Base-by-base conservation (phyloP, 2,113 vertebrate species). In the Candoia aspera region DNA sequence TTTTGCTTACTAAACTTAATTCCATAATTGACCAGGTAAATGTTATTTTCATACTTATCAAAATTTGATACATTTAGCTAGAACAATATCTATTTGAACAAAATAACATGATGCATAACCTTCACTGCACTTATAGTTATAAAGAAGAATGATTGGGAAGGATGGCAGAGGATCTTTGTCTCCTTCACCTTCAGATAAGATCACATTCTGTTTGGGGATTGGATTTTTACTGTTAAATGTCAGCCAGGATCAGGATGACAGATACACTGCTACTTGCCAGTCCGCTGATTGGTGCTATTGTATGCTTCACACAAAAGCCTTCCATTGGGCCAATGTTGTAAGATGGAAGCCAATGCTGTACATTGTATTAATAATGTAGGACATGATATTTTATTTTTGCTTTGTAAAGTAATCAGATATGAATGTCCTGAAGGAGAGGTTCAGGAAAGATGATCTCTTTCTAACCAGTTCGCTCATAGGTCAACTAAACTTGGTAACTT, bases 11-110 rank as follows among this genome's bases (percentile, higher is more conserved):
- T 95, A 99, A 98, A 26, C 96, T 99, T 94, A 98, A 99, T 94
- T 98, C 98, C 0, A 98, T 98, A 95, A 98, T 99, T 90, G 99
- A 99, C 97, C 98, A 99, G 98, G 99, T 98, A 97, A 94, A n/a
- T 26, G 64, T 64, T 89, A 11, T 60, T 87, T 83, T 89, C 33
- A 62, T 64, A 89, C 62, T 62, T 62, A 3, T 58, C 29, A 88
- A 79, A 13, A 4, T 85, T 54, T 21, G 83, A 1, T 89, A 8
- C 90, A 1, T 90, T 91, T 33, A 59, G 83, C 0, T 90, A 92
- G 83, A 37, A 90, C 62, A 79, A 37, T 46, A 53, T 49, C 33
- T 26, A 24, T 11, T 89, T 92, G 19, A 13, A 62, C 68, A n/a
- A 19, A 53, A 88, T 9, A n/a, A 54, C 13, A 86, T 26, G 11